phyloP scores from a whole-genome alignment of 2,113 vertebrate species.

The Phaetusa simplex region DNA sequence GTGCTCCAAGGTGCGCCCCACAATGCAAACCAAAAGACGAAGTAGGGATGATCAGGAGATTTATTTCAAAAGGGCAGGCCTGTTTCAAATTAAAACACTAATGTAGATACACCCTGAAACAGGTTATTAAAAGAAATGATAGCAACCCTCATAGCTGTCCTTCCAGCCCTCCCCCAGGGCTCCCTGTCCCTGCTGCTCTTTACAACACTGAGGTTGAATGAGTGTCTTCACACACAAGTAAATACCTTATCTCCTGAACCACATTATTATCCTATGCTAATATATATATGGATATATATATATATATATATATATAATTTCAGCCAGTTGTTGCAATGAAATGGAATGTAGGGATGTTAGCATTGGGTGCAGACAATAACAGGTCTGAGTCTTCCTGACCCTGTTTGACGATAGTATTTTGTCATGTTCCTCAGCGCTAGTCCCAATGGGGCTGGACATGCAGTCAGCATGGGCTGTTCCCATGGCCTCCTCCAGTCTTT shows the following conservation, averaged over 20 bases:
- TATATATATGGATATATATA: not conserved
- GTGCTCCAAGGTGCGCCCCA: not conserved
- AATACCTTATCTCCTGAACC: not conserved
- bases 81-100: not conserved
- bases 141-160: not conserved
- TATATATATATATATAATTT: not conserved
- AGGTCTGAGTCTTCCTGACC: not conserved
- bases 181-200: not conserved
- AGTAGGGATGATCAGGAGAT: not conserved
- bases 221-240: not conserved
- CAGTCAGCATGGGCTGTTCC: not conserved
- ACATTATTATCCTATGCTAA: not conserved
- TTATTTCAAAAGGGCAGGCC: not conserved
- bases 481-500: not conserved
- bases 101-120: not conserved
- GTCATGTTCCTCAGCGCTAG: not conserved
- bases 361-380: not conserved
- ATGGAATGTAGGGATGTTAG: not conserved
- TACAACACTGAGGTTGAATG: not conserved
- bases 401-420: not conserved
- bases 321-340: not conserved
- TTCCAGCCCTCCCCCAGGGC: not conserved
- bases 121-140: not conserved
- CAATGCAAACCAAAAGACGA: not conserved
- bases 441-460: not conserved